Conservation (phyloP, 2,888 invertebrate species). For the Hemicrepidius hirtus region DNA sequence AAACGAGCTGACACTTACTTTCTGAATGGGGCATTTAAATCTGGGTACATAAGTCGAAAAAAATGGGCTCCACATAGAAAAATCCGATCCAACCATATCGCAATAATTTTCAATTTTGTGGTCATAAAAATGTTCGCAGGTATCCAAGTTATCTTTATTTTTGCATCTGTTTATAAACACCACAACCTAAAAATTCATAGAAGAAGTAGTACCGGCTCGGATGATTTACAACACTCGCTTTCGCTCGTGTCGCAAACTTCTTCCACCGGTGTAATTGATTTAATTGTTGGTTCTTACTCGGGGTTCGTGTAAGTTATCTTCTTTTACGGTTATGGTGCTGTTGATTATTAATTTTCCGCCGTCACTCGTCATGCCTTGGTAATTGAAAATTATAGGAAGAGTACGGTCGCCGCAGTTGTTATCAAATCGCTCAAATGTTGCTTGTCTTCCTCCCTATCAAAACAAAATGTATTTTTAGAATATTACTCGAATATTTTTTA, state of each 20-base stretch:
- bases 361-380: neutral
- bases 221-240: too few relatives aligned
- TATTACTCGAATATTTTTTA: too few relatives aligned
- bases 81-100: neutral
- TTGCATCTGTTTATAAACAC: slow-evolving; percentile 4
- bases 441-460: neutral
- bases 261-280: too few relatives aligned
- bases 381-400: neutral
- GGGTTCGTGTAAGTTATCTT: neutral
- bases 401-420: neutral
- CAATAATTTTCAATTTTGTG: neutral
- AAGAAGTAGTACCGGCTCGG: too few relatives aligned
- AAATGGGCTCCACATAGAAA: neutral
- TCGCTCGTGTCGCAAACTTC: too few relatives aligned
- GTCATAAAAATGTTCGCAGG: slow-evolving; percentile 3
- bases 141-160: slow-evolving; percentile 6
- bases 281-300: neutral
- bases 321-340: slow-evolving; percentile 8
- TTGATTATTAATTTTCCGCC: neutral
- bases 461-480: neutral
- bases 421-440: slow-evolving; percentile 13
- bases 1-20: slow-evolving; percentile 4
- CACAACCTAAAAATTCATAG: too few relatives aligned
- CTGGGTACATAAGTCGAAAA: neutral
- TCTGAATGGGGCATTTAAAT: slow-evolving; percentile 14